Evolutionary conservation across 2,113 vertebrate genomes (phyloP), one percentile per base, ranked within the genome.

Genomic region (Lagopus leucura): DNA sequence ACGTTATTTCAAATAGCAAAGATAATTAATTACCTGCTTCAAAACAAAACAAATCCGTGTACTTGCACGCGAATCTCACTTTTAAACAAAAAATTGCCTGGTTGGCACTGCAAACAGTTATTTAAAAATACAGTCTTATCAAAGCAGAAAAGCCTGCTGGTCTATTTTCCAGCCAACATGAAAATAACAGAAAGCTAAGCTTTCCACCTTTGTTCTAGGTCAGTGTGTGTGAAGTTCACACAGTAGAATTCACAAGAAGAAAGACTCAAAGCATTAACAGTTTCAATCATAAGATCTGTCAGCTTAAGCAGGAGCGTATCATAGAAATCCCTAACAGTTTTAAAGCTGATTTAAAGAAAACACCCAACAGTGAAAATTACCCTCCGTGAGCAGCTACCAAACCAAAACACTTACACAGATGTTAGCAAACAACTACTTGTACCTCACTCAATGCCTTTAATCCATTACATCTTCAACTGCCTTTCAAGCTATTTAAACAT

Each of bases 51-150:
- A 38, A 4, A 65, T 83, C 90, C 72, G 40, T 0, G 4, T 67
- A 50, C 48, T 65, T 88, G 48, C 77, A 71, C 20, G 52, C 6
- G 11, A 77, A 48, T 67, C 47, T 40, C 58, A 48, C 76, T 82
- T 81, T 90, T 79, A 95, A 92, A 89, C 65, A 57, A 77, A 77
- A 57, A 73, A 52, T 19, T 65, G 86, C 70, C 94, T 90, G 94
- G 93, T 80, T 94, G 92, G 88, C 93, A 95, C 76, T 90, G 78
- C 92, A 96, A 90, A 88, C 60, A 86, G 40, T 30, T 81, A 78
- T 61, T 88, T 83, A 45, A 81, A 94, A 92, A 91, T 72, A 88
- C 0, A 94, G 73, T 14, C 42, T 83, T 86, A 91, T 94, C 87
- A 89, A 94, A 92, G 82, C 32, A 17, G 43, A 74, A 84, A 82